Evolutionary conservation across 2,113 vertebrate species (phyloP), one percentile per base, ranked within the genome.

Genomic region (Amblyornis subalaris): DNA sequence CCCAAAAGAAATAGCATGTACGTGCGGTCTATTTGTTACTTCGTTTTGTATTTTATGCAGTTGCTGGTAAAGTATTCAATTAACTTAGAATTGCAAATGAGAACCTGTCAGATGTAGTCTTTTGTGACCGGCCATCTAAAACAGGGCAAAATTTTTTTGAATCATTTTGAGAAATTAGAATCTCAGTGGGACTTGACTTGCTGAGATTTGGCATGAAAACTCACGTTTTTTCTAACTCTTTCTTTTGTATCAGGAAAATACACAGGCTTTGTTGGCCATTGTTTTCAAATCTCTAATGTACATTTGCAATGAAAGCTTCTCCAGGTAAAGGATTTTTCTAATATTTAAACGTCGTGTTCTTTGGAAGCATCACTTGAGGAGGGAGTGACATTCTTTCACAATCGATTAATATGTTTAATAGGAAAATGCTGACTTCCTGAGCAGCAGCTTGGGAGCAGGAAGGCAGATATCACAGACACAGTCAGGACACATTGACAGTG

Each of bases 141-240:
- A 11, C 23, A 64, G 40, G 28, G 23, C 10, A 55, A 85, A 78
- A 57, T 14, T 25, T 55, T 64, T 72, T 40, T 78, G 51, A 91
- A 54, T 66, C 11, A 23, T 3, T 33, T 83, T 70, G 23, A 33
- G 25, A 6, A 85, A 83, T 70, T 42, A 3, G 22, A 50, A 57
- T 61, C 36, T 76, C 26, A 31, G 29, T 0, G 1, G 24, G 10
- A 50, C 23, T 53, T 78, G 44, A 51, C 45, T 85, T 62, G 26
- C 38, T 70, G 60, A 60, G 24, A 9, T 61, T 16, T 82, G 38
- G 28, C 14, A 53, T 67, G 24, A 79, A 92, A 24, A 51, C 21
- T 55, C 33, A 18, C 0, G 1, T 13, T 13, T 62, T 87, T 85
- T 40, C n/a, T 57, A 53, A 45, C 28, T 7, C 0, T 0, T 44